phyloP scores from a whole-genome alignment of 1,140 invertebrate genomes.

The Metaphire vulgaris region DNA sequence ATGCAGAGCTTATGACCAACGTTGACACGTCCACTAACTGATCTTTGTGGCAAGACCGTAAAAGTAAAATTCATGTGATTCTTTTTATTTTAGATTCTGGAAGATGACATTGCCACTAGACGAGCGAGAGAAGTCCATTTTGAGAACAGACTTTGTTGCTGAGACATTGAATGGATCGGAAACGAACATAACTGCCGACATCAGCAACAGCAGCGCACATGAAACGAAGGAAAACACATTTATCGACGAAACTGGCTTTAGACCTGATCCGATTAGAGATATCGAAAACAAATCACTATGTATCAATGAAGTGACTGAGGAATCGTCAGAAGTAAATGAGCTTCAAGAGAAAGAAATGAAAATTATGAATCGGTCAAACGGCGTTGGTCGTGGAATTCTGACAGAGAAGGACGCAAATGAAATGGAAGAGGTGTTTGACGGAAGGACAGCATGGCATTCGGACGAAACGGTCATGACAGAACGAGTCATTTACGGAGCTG shows the following conservation, averaged over 20 bases:
- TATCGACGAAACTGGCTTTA: too few relatives aligned
- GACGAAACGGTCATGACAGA: neutral
- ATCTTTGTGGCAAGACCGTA: too few relatives aligned
- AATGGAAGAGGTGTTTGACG: too few relatives aligned
- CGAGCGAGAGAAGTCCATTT: constrained; percentile 3
- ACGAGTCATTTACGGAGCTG: neutral
- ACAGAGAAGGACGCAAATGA: neutral
- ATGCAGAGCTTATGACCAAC: too few relatives aligned
- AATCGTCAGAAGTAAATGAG: neutral
- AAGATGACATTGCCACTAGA: constrained; percentile 38
- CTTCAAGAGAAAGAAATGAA: constrained; percentile 1
- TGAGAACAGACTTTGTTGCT: constrained; percentile 10
- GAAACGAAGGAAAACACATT: constrained; percentile 7
- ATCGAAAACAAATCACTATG: neutral
- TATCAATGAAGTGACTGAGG: neutral
- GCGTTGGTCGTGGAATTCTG: neutral
- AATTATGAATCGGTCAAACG: neutral
- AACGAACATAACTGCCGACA: neutral
- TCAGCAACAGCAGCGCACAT: neutral
- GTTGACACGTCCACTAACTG: too few relatives aligned
- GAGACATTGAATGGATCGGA: constrained; percentile 9
- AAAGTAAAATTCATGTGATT: too few relatives aligned
- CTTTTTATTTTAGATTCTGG: constrained; percentile 50
- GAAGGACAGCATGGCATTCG: neutral
- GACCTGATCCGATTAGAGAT: too few relatives aligned